Percentiles rank a stretch among this genome's conserved stretches.
Evolutionary conservation across 2,797 vertebrate genomes (phyloP).

Genomic region (Morus bassanus): DNA sequence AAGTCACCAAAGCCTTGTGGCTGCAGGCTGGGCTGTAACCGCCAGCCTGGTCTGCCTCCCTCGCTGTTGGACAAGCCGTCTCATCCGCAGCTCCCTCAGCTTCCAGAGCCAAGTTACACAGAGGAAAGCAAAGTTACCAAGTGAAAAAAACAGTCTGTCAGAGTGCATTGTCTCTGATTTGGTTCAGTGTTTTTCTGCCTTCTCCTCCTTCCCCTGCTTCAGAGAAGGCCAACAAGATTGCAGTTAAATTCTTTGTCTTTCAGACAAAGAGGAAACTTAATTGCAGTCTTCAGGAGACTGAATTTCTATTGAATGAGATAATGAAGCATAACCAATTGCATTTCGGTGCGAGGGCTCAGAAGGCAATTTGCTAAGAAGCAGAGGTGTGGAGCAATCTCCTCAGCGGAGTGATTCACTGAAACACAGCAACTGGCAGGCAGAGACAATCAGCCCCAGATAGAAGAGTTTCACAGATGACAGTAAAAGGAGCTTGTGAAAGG

Average conservation of each 20-base stretch:
- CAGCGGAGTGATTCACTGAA: conserved; percentile 10
- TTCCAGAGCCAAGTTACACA: not conserved
- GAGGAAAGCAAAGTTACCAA: not conserved
- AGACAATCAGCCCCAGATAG: not conserved
- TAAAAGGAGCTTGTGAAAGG: not conserved
- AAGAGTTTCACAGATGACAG: not conserved
- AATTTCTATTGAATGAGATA: conserved; percentile 59
- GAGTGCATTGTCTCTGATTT: not conserved
- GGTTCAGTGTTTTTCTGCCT: not conserved
- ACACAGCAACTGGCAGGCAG: not conserved
- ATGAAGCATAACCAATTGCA: conserved; percentile 61
- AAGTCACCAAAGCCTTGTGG: not conserved
- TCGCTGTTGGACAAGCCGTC: rapidly evolving
- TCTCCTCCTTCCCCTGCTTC: not conserved
- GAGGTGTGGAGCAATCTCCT: conserved; percentile 22
- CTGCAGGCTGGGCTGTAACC: not conserved
- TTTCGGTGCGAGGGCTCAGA: conserved; percentile 19
- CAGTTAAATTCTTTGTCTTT: conserved; percentile 13
- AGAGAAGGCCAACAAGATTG: not conserved
- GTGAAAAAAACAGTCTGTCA: not conserved
- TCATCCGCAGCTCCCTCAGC: not conserved
- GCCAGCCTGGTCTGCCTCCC: too few species aligned
- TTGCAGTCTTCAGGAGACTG: conserved; percentile 54
- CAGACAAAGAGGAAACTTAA: conserved; percentile 54
- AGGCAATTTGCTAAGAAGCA: conserved; percentile 49